Base-by-base conservation (phyloP, 2,797 vertebrate genomes). In the Manis pentadactyla region DNA sequence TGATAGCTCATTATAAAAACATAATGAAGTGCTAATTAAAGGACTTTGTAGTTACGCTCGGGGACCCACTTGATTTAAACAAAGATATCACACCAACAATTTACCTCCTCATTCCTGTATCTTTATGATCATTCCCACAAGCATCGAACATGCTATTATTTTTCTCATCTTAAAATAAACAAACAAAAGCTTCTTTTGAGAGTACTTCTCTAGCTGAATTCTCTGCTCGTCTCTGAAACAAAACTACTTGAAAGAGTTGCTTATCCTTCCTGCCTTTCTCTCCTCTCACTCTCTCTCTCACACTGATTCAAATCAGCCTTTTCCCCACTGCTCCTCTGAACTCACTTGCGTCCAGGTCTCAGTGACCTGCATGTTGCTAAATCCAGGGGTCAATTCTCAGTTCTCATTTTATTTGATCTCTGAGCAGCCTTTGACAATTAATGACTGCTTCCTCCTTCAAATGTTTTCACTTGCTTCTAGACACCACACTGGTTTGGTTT, bases 31-130 rank as follows among this genome's bases (percentile, higher is more conserved):
- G 5, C 49, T 64, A 53, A 85, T 23, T 91, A 34, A 85, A 71
- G 27, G 64, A 66, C 84, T 87, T 46, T 37, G 85, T 91, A 82
- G 78, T 92, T 73, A 73, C 73, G 53, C 68, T 79, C 37, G 34
- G 85, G 53, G 85, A 96, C 29, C 55, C 96, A 37, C n/a, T 34
- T 78, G 74, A 63, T 89, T 89, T 93, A 83, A 96, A 86, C 18
- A 93, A 79, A 64, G 71, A 39, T n/a, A 78, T 31, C 69, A 64
- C 63, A 71, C 25, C 27, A 73, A 78, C 34, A 88, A 39, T 82
- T 93, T 68, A 55, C 37, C 39, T 86, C 92, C 27, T 92, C 51
- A n/a, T 93, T 79, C 29, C 31, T 63, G 34, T 7, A 79, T 87
- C 51, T 57, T 87, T 82, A 87, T 64, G 53, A 51, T 95, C 55